These are phyloP conservation scores for Corythoichthys intestinalis DNA, from an alignment of 2,113 vertebrate genomes.

Conservation along the genomic window DNA sequence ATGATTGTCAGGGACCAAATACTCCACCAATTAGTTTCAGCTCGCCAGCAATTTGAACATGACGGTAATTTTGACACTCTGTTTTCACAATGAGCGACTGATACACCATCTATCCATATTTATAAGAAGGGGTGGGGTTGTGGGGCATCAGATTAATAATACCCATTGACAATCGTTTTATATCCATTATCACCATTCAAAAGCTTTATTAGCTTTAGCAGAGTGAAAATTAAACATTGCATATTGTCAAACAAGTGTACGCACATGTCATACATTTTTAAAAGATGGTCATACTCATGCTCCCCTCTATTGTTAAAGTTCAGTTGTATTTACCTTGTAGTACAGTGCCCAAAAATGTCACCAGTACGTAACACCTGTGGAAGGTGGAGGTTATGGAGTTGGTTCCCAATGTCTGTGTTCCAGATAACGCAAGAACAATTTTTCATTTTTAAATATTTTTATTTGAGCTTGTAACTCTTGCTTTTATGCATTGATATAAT, in stretches of 20 bases:
- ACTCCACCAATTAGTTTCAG: slow-evolving; percentile 51
- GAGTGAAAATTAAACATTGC: not conserved
- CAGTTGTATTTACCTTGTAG: too few species aligned
- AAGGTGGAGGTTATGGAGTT: too few species aligned
- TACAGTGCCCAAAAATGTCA: too few species aligned
- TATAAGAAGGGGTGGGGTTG: not conserved
- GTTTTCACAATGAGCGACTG: not conserved
- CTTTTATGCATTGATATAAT: too few species aligned
- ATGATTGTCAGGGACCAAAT: slow-evolving; percentile 45
- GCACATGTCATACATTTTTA: not conserved
- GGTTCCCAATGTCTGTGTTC: too few species aligned
- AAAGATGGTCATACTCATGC: too few species aligned
- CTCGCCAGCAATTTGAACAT: slow-evolving; percentile 42
- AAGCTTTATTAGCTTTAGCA: not conserved
- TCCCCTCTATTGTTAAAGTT: too few species aligned
- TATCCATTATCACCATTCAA: not conserved
- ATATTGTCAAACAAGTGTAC: not conserved
- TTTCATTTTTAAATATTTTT: too few species aligned
- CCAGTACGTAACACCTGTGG: too few species aligned
- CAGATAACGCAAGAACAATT: too few species aligned
- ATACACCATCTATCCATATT: not conserved
- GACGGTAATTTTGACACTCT: not conserved
- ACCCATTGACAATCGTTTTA: not conserved
- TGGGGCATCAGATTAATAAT: not conserved
- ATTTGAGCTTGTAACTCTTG: too few species aligned